Percentiles rank a stretch among this genome's conserved stretches.
These are phyloP conservation scores for Daubentonia madagascariensis DNA, from an alignment of 2,113 vertebrate species.

Conservation along the genomic window DNA sequence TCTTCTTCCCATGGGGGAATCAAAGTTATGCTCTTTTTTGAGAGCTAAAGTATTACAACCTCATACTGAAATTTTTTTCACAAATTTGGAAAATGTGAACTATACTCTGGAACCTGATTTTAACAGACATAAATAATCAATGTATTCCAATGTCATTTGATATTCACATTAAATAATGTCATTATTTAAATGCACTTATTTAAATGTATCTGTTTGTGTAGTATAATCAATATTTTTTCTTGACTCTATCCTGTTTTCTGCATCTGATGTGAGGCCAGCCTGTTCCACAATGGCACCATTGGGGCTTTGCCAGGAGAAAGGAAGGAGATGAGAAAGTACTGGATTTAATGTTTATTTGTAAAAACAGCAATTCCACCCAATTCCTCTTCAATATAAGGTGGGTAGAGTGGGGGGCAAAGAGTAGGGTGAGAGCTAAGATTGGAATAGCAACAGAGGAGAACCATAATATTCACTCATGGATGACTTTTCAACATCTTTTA, in stretches of 20 bases:
- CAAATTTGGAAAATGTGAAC: not conserved
- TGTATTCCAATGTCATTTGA: not conserved
- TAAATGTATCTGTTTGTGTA: not conserved
- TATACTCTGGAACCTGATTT: not conserved
- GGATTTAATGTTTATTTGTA: not conserved
- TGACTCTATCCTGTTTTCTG: not conserved
- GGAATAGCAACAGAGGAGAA: not conserved
- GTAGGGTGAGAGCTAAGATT: not conserved
- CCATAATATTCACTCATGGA: not conserved
- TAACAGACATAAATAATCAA: not conserved
- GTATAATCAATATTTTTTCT: not conserved
- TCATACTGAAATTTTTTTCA: not conserved
- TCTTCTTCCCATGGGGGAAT: accelerated
- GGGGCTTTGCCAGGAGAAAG: not conserved
- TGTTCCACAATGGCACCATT: not conserved
- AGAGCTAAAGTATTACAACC: not conserved
- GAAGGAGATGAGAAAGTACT: not conserved
- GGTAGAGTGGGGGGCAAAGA: not conserved
- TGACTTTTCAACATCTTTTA: not conserved
- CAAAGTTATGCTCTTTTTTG: not conserved
- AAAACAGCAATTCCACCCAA: not conserved
- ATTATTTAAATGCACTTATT: not conserved
- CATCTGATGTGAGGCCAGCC: not conserved
- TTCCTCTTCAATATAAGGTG: not conserved
- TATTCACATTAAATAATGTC: not conserved